Conservation (phyloP, 2,797 vertebrate genomes). For the Silurus lanzhouensis region DNA sequence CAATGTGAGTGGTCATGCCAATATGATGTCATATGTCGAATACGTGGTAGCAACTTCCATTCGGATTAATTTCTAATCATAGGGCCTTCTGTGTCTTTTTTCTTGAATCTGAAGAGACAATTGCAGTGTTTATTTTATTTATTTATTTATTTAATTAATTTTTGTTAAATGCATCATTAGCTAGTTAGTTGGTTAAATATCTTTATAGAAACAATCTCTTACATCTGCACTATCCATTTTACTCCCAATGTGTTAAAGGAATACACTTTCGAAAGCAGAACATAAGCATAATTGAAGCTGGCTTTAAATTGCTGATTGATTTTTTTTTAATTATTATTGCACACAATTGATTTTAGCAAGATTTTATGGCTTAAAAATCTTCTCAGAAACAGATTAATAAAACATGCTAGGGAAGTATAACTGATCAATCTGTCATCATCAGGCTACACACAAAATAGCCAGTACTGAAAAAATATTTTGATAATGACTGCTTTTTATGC, state of each 20-base stretch:
- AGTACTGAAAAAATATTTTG: not conserved
- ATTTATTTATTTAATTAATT: too few relatives aligned
- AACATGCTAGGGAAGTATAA: not conserved
- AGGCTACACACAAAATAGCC: not conserved
- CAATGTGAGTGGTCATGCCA: not conserved
- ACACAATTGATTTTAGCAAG: not conserved
- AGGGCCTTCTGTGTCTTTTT: not conserved
- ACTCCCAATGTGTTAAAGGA: not conserved
- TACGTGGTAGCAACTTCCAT: not conserved
- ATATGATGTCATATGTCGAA: not conserved
- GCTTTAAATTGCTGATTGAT: not conserved
- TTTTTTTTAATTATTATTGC: not conserved
- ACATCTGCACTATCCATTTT: not conserved
- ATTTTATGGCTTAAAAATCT: not conserved
- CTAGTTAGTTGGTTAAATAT: not conserved
- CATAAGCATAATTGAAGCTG: not conserved
- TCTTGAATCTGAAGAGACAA: not conserved
- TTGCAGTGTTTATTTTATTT: not conserved
- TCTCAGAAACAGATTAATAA: not conserved
- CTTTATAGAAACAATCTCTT: not conserved
- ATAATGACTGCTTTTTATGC: not conserved
- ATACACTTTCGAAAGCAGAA: not conserved
- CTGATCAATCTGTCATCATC: not conserved
- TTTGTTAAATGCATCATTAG: not conserved
- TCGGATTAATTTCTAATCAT: too few relatives aligned